Percentiles rank a stretch among this genome's conserved stretches.
These are phyloP conservation scores for Oophaga pumilio DNA, from an alignment of 2,113 vertebrate genomes.

Conservation along the genomic window DNA sequence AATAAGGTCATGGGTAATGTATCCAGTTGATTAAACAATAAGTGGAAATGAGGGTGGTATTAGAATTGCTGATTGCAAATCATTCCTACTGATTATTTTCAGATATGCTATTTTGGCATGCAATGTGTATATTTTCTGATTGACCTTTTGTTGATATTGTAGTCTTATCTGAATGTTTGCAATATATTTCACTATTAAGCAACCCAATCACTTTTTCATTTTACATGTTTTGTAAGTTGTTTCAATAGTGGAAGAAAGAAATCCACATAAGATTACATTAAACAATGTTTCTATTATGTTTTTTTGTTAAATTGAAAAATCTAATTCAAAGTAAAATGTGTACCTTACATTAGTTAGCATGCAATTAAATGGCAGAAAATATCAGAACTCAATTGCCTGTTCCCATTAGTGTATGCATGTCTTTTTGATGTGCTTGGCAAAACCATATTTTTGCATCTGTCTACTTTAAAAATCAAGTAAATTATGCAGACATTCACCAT, in stretches of 20 bases:
- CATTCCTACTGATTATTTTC: conserved; percentile 4
- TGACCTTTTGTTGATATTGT: neutral
- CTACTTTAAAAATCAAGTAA: too few species aligned
- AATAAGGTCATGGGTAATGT: neutral
- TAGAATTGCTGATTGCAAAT: conserved; percentile 6
- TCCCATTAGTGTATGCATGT: too few species aligned
- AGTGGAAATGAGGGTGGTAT: neutral
- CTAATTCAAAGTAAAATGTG: too few species aligned
- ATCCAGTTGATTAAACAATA: conserved; percentile 11
- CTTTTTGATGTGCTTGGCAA: too few species aligned
- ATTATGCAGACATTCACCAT: too few species aligned
- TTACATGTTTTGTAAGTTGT: neutral
- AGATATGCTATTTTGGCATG: neutral
- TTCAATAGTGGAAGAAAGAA: neutral
- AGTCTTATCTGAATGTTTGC: neutral
- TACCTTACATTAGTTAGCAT: too few species aligned
- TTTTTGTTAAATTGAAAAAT: too few species aligned
- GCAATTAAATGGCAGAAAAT: too few species aligned
- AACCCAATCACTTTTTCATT: neutral
- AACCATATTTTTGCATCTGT: too few species aligned
- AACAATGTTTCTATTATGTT: neutral
- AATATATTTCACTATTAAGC: neutral
- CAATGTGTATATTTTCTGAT: neutral
- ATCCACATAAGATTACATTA: neutral
- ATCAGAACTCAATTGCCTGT: too few species aligned